Evolutionary conservation across 2,113 vertebrate species (phyloP).

Genomic region (Myotis brandtii): DNA sequence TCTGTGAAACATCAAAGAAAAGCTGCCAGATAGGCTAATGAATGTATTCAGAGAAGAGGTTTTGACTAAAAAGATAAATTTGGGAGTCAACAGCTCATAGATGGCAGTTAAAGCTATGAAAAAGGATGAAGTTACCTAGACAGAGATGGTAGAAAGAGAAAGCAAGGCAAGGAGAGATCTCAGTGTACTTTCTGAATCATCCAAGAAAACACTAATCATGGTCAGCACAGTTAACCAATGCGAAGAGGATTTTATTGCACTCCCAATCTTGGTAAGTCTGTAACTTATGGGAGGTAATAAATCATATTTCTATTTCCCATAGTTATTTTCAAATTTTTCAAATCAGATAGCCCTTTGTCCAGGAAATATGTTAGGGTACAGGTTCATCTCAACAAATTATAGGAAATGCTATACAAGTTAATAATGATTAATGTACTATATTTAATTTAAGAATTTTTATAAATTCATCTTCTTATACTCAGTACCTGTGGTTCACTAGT

Average conservation of each 20-base stretch:
- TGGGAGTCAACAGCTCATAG: background rate
- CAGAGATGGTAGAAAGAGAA: background rate
- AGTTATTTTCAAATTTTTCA: background rate
- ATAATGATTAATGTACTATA: background rate
- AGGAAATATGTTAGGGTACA: background rate
- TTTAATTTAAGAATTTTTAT: background rate
- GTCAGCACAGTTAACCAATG: background rate
- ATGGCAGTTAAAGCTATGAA: background rate
- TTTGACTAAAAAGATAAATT: background rate
- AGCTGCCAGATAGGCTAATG: background rate
- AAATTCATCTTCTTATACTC: background rate
- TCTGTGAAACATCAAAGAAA: background rate
- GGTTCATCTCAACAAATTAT: constrained; percentile 1
- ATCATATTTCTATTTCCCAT: background rate
- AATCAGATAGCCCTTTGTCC: background rate
- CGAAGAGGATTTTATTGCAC: background rate
- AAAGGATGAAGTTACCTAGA: background rate
- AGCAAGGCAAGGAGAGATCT: background rate
- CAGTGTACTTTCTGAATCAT: constrained; percentile 27
- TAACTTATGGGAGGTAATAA: background rate
- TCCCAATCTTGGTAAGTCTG: background rate
- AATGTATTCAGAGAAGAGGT: background rate
- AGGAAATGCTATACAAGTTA: background rate
- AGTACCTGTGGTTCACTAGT: background rate
- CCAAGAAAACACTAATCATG: background rate